Percentiles rank a stretch among this genome's conserved stretches.
Evolutionary conservation across 2,888 invertebrate species (phyloP).

Genomic region (Subacronicta megacephala): DNA sequence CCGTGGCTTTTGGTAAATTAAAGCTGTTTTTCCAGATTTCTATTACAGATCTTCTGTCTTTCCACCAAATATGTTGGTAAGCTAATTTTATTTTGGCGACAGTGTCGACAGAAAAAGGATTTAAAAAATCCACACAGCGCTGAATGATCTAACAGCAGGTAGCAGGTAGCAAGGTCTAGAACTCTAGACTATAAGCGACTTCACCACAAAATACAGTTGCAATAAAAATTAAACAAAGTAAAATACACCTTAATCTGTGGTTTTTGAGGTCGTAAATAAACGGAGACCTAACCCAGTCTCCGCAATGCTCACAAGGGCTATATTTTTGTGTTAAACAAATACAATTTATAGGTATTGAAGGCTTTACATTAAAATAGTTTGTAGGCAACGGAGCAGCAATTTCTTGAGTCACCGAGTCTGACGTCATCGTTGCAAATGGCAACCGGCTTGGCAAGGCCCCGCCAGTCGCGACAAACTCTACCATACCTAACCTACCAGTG

Average conservation of each 20-base stretch:
- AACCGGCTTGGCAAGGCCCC: conserved; percentile 77
- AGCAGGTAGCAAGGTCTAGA: conserved; percentile 8
- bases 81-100: not conserved
- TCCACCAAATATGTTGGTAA: too few species aligned
- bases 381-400: conserved; percentile 59
- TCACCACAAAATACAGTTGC: conserved; percentile 27
- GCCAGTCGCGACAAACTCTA: conserved; percentile 61
- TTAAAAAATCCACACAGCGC: not conserved
- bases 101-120: not conserved
- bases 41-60: too few species aligned
- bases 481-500: conserved; percentile 48
- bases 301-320: conserved; percentile 55
- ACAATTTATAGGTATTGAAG: conserved; percentile 59
- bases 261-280: conserved; percentile 48
- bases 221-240: conserved; percentile 21
- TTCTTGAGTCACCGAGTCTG: conserved; percentile 74
- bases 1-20: too few species aligned
- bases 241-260: conserved; percentile 32
- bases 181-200: conserved; percentile 11
- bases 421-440: conserved; percentile 80
- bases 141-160: conserved; percentile 11
- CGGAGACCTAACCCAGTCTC: conserved; percentile 36
- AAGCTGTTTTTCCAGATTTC: too few species aligned
- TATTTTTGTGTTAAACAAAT: conserved; percentile 58
- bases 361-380: conserved; percentile 64